Evolutionary conservation across 1,140 invertebrate species (phyloP), one percentile per base, ranked within the genome.

Genomic region (Pectinophora gossypiella): DNA sequence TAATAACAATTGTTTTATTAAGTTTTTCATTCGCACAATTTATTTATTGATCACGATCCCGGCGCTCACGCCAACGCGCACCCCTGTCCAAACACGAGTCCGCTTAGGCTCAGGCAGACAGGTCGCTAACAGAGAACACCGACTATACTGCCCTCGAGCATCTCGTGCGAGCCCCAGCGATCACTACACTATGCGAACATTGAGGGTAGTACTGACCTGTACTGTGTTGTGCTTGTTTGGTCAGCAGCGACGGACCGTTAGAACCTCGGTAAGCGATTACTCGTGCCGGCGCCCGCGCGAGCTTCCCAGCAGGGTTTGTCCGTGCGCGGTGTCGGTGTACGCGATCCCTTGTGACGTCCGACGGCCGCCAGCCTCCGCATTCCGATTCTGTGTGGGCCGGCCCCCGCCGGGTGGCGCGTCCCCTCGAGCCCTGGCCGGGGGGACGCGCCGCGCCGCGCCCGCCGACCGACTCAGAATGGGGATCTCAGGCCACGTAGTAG

Each of bases 231-330:
- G 79, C 79, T 86, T 83, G 77, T 86, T 84, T 84, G 83, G 79
- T 87, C 83, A 83, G 83, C 83, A 83, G 83, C 83, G 69, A 84
- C 83, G 83, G 83, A 87, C 79, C 83, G 81, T 77, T 85, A 87
- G 83, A 72, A 64, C 71, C 81, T 85, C 79, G 83, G 83, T 87
- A 87, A 87, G 83, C 81, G 76, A 77, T 64, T 60, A 58, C 54
- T 57, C 68, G 71, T 70, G 64, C 71, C 73, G 68, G 74, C 68
- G 73, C 72, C 67, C 67, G 74, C 64, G 66, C 75, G 72, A 56
- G 56, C 68, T 61, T 61, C 61, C 71, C 48, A 55, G 48, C 64
- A 64, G 67, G 64, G 75, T 66, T 68, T 61, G 69, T 65, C 61
- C 72, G 73, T 70, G 76, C 69, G 79, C 71, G 78, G 74, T 61